Percentiles rank a stretch among this genome's conserved stretches.
Evolutionary conservation across 1,140 invertebrate species (phyloP).

Genomic region (Cydia fagiglandana): DNA sequence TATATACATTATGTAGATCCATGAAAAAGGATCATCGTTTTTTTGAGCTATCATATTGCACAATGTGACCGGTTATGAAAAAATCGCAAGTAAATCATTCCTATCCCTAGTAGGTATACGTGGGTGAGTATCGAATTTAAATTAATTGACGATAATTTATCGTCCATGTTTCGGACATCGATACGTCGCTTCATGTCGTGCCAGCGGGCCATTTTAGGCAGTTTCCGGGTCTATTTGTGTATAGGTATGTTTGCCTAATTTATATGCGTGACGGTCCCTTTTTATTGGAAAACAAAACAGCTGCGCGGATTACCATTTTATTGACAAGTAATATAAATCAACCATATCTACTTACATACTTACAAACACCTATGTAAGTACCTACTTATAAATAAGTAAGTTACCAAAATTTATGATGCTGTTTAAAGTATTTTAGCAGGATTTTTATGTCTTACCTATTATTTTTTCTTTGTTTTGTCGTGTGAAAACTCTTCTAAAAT

Average conservation of each 20-base stretch:
- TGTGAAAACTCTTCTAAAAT: not conserved
- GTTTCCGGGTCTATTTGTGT: constrained; percentile 65
- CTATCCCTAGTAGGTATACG: constrained; percentile 51
- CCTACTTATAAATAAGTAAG: not conserved
- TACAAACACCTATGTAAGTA: not conserved
- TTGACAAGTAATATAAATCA: constrained; percentile 23
- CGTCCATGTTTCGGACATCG: constrained; percentile 57
- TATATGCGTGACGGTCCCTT: constrained; percentile 57
- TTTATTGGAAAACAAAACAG: constrained; percentile 47
- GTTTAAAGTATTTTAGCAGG: not conserved
- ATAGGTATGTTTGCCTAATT: constrained; percentile 52
- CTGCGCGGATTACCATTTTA: constrained; percentile 36
- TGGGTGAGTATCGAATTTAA: constrained; percentile 70
- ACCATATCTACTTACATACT: not conserved
- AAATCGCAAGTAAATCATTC: constrained; percentile 60
- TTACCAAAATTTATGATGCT: not conserved
- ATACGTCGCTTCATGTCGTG: constrained; percentile 46
- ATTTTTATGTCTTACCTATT: not conserved
- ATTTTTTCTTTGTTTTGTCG: not conserved
- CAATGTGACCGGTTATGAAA: constrained; percentile 32
- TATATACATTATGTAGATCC: constrained; percentile 48
- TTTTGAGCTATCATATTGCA: constrained; percentile 39
- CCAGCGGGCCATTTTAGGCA: constrained; percentile 60
- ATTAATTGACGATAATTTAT: constrained; percentile 69
- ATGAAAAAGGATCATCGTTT: constrained; percentile 39